phyloP scores from a whole-genome alignment of 2,797 vertebrate genomes.

The Trematomus bernacchii region DNA sequence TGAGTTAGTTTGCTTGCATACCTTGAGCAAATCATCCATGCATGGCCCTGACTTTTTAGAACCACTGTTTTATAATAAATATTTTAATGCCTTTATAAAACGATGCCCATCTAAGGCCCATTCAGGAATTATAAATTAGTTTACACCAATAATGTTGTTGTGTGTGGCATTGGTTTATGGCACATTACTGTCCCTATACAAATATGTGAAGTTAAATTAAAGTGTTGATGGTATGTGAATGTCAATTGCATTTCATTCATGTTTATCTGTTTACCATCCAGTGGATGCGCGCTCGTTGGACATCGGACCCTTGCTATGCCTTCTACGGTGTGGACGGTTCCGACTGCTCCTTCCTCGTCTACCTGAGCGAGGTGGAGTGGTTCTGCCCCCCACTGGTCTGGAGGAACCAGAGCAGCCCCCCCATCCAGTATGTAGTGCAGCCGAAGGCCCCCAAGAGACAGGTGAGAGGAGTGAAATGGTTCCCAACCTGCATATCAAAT shows the following conservation, averaged over 20 bases:
- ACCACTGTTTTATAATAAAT: background rate
- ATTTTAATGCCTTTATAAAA: background rate
- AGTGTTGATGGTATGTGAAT: background rate
- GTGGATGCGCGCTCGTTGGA: slow-evolving; percentile 99
- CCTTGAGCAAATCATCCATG: background rate
- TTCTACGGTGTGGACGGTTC: slow-evolving; percentile 97
- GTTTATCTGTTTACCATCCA: slow-evolving; percentile 28
- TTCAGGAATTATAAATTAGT: too few relatives aligned
- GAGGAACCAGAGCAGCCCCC: slow-evolving; percentile 88
- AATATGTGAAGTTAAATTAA: too few relatives aligned
- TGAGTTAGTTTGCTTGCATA: background rate
- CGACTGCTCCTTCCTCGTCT: slow-evolving; percentile 96
- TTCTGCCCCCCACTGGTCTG: slow-evolving; percentile 94
- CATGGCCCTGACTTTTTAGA: background rate
- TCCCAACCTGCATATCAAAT: too few relatives aligned
- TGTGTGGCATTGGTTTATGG: too few relatives aligned
- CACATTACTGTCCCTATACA: too few relatives aligned
- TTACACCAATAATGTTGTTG: too few relatives aligned
- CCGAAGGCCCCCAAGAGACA: slow-evolving; percentile 83
- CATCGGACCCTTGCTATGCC: slow-evolving; percentile 96
- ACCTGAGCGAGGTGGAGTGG: slow-evolving; percentile 98
- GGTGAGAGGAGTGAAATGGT: slow-evolving; percentile 75
- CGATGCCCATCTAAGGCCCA: background rate
- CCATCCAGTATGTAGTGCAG: slow-evolving; percentile 73
- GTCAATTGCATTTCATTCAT: background rate